Base-by-base conservation (phyloP, 2,888 invertebrate species). In the Hesperia comma region DNA sequence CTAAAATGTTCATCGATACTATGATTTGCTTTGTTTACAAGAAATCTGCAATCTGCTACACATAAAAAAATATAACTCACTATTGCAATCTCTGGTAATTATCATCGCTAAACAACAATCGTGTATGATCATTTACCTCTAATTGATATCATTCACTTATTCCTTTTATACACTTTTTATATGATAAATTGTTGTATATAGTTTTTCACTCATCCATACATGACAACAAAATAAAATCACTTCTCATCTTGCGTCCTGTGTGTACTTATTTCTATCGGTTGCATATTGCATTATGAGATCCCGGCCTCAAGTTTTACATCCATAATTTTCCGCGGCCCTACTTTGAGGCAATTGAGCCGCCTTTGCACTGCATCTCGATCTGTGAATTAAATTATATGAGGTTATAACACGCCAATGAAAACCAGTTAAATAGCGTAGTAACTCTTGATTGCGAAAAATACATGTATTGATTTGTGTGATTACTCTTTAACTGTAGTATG, bases 331-430 rank as follows among this genome's bases (percentile, higher is more conserved):
- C 90, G 90, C 71, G 90, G 90, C 72, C 90, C 90, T 72, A 49
- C 49, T 10, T 91, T 92, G 72, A 92, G 89, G 81, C 90, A 90
- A 71, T 90, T 90, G 72, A 99, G 94, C 73, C 99, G 95, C 89
- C 97, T 98, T 87, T 99, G 99, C 63, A 99, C 99, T 62, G 99
- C 98, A 83, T 98, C 97, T 91, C 98, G 98, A 92, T 99, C 99
- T 98, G 93, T 53, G 19, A 21, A 43, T 40, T 21, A 14, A 19
- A 43, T 15, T n/a, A 7, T 2, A 15, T 43, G 12, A 12, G 7
- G 2, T 4, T 46, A n/a, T 46, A 5, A 7, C 2, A 41, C n/a
- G n/a, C n/a, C n/a, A n/a, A n/a, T n/a, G n/a, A n/a, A n/a, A n/a
- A n/a, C n/a, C n/a, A n/a, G n/a, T n/a, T n/a, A n/a, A n/a, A n/a